Evolutionary conservation across 2,888 invertebrate species (phyloP), one percentile per base, ranked within the genome.

Genomic region (Hoplodrina blanda): DNA sequence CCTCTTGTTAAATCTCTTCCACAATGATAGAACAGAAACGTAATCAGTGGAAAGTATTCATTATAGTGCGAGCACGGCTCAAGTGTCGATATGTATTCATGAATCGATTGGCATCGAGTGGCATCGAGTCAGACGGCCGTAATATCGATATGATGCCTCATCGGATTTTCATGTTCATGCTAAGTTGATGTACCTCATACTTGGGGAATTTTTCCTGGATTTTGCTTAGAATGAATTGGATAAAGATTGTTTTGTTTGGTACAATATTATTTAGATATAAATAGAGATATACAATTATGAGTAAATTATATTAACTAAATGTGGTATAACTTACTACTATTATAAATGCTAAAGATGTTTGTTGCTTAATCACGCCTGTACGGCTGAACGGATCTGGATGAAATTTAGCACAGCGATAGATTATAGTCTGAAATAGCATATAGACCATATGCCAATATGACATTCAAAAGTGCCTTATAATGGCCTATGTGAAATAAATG

Each of bases 111-210:
- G 56, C 49, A 90, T 89, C 84, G 87, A 62, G 44, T 75, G 63
- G 76, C 54, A 57, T 87, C 84, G 87, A 87, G 87, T 85, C 84
- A 83, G 85, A 80, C 79, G 86, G 77, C 41, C 60, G 88, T 91
- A 91, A 92, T 91, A 90, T 88, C 88, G 85, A 89, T 91, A 90
- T 90, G 90, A 92, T 91, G 87, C 89, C 90, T 82, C 66, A 83
- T 80, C 88, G 73, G 62, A 75, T 86, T 73, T 73, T 80, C 77
- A 77, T 79, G 65, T 79, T 69, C 77, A 71, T 59, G 64, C 71
- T 53, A 64, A 73, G 56, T 76, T 80, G 60, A 75, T 69, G 46
- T 66, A 66, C 41, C n/a, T 56, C 33, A 19, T 49, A 41, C 20
- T 55, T 6, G 5, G 13, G n/a, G 13, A 10, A 8, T 54, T 33